Base-by-base conservation (phyloP, 2,888 invertebrate genomes). In the Pammene fasciana region DNA sequence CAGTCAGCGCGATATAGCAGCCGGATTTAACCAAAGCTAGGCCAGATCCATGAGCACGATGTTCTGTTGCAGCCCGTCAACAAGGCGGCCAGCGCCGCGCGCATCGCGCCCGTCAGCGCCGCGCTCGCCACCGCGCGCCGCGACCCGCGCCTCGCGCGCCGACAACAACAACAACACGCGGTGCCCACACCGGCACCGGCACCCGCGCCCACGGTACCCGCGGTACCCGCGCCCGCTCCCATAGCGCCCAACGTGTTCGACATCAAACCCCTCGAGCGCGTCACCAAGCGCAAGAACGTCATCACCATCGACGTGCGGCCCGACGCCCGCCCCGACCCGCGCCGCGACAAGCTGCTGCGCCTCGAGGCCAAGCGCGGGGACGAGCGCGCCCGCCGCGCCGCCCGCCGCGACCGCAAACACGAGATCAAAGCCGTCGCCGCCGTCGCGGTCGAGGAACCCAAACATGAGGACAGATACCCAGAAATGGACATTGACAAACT, bases 231-330 rank as follows among this genome's bases (percentile, higher is more conserved):
- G 11, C 41, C 13, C 5, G 72, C 81, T 2, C 81, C 86, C 77
- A 86, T 90, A 74, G 87, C 90, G 7, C 81, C 89, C 70, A 83
- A 90, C 83, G 87, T 89, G 52, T 90, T 92, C 83, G 89, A 93
- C 84, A 90, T 93, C 85, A 90, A 90, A 74, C 86, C 93, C 14
- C 87, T 90, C 65, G 88, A 89, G 7, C 85, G 86, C 67, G 82
- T 87, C 77, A 86, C 84, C 65, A 91, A 92, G 66, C 84, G 90
- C 71, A 90, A 87, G 59, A 90, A 91, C 83, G 90, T 88, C 72
- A 89, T 92, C 79, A 92, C 90, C n/a, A 89, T 91, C 41, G 92
- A 92, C 81, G 92, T 92, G 8, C 75, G 82, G 0, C 81, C 81
- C 7, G 86, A 83, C 54, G 76, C 72, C 10, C 78, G 79, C 38